phyloP scores from a whole-genome alignment of 2,888 invertebrate genomes.

The Trichogramma evanescens region DNA sequence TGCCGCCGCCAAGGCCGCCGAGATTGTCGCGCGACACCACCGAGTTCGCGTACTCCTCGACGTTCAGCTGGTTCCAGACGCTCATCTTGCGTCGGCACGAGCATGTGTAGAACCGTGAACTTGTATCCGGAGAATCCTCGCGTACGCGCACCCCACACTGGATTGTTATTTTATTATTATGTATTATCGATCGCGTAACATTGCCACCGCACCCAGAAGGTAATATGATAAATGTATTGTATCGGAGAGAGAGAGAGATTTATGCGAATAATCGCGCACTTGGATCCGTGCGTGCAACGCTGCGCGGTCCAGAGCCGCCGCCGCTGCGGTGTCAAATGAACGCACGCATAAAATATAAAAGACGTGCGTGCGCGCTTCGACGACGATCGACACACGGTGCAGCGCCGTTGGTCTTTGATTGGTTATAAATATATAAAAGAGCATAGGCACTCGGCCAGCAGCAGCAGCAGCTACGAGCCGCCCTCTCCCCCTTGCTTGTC shows the following conservation, averaged over 20 bases:
- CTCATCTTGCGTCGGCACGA: slow-evolving; percentile 28
- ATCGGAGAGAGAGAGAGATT: too few species aligned
- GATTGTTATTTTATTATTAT: too few species aligned
- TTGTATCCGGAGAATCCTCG: too few species aligned
- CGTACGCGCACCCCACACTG: too few species aligned
- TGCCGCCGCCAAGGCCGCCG: slow-evolving; percentile 37
- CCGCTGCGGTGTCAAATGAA: background rate
- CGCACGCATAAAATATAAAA: background rate
- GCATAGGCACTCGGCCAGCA: slow-evolving; percentile 32
- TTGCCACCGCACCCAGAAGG: too few species aligned
- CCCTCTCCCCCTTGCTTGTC: background rate
- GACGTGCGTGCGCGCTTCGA: background rate
- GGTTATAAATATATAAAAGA: slow-evolving; percentile 41
- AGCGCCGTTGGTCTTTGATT: slow-evolving; percentile 32
- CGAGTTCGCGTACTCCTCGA: slow-evolving; percentile 45
- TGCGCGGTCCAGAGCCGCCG: too few species aligned
- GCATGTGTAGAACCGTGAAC: too few species aligned
- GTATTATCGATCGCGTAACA: too few species aligned
- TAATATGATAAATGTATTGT: too few species aligned
- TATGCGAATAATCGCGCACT: too few species aligned
- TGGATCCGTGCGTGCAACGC: too few species aligned
- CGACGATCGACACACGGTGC: background rate
- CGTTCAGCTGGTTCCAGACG: slow-evolving; percentile 40
- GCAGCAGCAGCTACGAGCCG: slow-evolving; percentile 13
- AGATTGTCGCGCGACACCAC: slow-evolving; percentile 66